Evolutionary conservation across 2,113 vertebrate genomes (phyloP), one percentile per base, ranked within the genome.

Genomic region (Ceuthmochares aereus): DNA sequence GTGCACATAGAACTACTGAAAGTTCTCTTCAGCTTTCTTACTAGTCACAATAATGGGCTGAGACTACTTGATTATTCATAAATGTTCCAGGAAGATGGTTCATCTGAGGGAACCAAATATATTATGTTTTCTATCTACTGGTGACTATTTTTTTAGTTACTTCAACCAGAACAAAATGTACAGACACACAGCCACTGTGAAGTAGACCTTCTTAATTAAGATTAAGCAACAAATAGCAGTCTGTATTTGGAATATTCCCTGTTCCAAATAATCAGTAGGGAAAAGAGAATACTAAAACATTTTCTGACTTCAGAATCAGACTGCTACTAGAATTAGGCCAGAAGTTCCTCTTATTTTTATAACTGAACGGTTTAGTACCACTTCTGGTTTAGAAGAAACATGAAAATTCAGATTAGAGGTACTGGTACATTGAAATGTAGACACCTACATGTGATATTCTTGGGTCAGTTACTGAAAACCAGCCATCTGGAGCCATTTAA

Each of bases 1-100:
- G 63, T 0, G 0, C 0, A 0, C 4, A 49, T 54, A 91, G 69
- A 84, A 43, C 45, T 69, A 12, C 11, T 51, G 23, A 54, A 77
- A 67, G 2, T 62, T 42, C 21, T 77, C 37, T 83, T 76, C 63
- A 45, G 4, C 17, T 42, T 78, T 84, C 60, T 66, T 49, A 19
- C 55, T 59, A 32, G 32, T 55, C 64, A 81, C 42, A 75, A 14
- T 43, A 60, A 90, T 36, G 69, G 30, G 6, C 34, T 67, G 55
- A 45, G 45, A 67, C 25, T 81, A 27, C 26, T 34, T 64, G 37
- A 42, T 56, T 69, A 63, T 87, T 74, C 64, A 81, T 25, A 91
- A 91, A 86, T 40, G 25, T 86, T 63, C 68, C 27, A 25, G 55
- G n/a, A 89, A 89, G 51, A 54, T 27, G 22, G 52, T 37, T 75